Evolutionary conservation across 92 coral and sea anemone species (phyloP).

Genomic region (Desmophyllum pertusum): DNA sequence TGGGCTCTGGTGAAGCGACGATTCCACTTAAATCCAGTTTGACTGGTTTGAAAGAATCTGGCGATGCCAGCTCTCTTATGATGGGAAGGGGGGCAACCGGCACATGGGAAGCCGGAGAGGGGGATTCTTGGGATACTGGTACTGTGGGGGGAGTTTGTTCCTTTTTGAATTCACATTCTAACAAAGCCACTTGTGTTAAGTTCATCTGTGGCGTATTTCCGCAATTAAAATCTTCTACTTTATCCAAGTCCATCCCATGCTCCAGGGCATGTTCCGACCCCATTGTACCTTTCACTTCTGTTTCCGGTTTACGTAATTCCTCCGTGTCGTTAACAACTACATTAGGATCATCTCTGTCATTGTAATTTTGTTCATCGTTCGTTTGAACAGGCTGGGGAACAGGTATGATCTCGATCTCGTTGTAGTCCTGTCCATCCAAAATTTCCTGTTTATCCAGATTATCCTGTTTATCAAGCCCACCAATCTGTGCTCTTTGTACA

Average conservation of each 20-base stretch:
- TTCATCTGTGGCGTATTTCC: neutral
- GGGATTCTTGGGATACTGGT: conserved; percentile 32
- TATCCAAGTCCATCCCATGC: conserved; percentile 11
- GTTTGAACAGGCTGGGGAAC: conserved; percentile 13
- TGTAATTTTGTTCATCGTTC: neutral
- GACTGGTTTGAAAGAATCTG: conserved; percentile 18
- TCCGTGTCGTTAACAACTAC: neutral
- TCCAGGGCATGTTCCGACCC: neutral
- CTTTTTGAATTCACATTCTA: conserved; percentile 14
- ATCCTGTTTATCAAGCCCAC: neutral
- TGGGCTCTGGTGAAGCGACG: conserved; percentile 12
- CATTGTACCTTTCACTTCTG: neutral
- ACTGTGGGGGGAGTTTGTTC: conserved; percentile 33
- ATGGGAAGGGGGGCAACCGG: neutral
- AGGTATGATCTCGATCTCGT: neutral
- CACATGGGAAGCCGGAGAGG: conserved; percentile 14
- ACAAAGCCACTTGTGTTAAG: neutral
- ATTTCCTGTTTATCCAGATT: neutral
- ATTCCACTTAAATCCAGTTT: neutral
- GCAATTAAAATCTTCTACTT: conserved; percentile 17
- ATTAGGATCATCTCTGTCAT: neutral
- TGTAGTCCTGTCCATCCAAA: conserved; percentile 8
- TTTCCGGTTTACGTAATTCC: neutral
- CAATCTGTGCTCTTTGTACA: conserved; percentile 67
- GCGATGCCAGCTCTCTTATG: conserved; percentile 1